Evolutionary conservation across 2,888 invertebrate species (phyloP), one percentile per base, ranked within the genome.

Genomic region (Metalampra italica): DNA sequence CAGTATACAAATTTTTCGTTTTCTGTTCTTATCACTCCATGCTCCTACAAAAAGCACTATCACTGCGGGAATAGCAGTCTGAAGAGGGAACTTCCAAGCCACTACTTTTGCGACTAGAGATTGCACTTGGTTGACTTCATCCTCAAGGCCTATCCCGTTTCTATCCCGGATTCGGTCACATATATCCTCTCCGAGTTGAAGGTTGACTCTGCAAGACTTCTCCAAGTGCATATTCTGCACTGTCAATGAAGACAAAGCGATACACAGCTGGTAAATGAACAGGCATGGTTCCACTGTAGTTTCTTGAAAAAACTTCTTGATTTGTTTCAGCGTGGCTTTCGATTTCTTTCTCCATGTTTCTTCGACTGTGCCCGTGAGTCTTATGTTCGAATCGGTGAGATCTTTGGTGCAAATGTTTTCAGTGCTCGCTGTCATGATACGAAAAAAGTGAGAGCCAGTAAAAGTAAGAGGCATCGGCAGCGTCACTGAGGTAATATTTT

Each of bases 241-340:
- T 0, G 92, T 91, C 29, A 92, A 69, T 38, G 93, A 92, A 0
- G 95, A 94, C 22, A 92, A 71, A 1, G 92, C 90, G 42, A 91
- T 92, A 52, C 93, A 93, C 71, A 93, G 79, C 68, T 93, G 91
- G 68, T 92, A 93, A 55, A 90, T 83, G 54, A 92, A 91, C 55
- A 93, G 71, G 60, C 93, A 91, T 9, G 93, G 93, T 61, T 94
- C 93, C 1, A 94, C 93, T 0, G 93, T 93, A 1, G 82, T 86
- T 62, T 89, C 88, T 1, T 69, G 67, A 34, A 82, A 66, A 50
- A 78, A 64, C 59, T 63, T 61, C 57, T 78, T 82, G 12, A 92
- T 57, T 38, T 68, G 68, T 62, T 86, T 88, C 53, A 87, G 57
- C 4, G 66, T 47, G 12, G 58, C 62, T 55, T 86, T 88, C 9